phyloP scores from a whole-genome alignment of 92 coral and sea anemone species.

The Nematostella vectensis region DNA sequence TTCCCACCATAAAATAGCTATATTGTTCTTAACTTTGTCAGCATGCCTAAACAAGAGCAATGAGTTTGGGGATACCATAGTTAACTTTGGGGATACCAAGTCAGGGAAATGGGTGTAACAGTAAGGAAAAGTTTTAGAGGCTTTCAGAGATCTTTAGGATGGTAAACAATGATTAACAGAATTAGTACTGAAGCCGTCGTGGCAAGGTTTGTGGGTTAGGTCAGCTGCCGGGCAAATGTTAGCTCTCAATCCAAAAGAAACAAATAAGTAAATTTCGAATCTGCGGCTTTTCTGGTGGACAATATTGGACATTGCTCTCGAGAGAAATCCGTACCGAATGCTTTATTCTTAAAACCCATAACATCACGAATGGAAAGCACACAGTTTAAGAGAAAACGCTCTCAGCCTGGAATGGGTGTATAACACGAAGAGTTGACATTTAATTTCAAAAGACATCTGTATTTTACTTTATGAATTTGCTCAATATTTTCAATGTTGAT shows the following conservation, averaged over 20 bases:
- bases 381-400: slow-evolving; percentile 9
- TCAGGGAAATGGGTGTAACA: no score
- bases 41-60: no score
- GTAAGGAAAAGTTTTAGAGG: slow-evolving; percentile 8
- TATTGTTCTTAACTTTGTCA: no score
- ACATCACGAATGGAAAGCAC: slow-evolving; percentile 1
- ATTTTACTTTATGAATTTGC: slow-evolving; percentile 1
- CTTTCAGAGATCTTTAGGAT: slow-evolving; percentile 12
- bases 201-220: slow-evolving; percentile 17
- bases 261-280: slow-evolving; percentile 11
- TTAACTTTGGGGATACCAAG: no score
- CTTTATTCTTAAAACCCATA: background rate
- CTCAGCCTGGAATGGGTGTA: background rate
- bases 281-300: background rate
- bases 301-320: no score
- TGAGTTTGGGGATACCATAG: no score
- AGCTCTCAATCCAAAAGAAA: slow-evolving; percentile 30
- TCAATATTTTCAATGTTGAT: slow-evolving; percentile 3
- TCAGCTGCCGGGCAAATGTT: slow-evolving; percentile 30
- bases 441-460: slow-evolving; percentile 23
- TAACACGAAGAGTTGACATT: slow-evolving; percentile 23
- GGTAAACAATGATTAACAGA: slow-evolving; percentile 39
- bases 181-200: slow-evolving; percentile 30
- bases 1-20: no score
- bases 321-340: background rate